Evolutionary conservation across 2,797 vertebrate species (phyloP).

Genomic region (Steatocranus sp.): DNA sequence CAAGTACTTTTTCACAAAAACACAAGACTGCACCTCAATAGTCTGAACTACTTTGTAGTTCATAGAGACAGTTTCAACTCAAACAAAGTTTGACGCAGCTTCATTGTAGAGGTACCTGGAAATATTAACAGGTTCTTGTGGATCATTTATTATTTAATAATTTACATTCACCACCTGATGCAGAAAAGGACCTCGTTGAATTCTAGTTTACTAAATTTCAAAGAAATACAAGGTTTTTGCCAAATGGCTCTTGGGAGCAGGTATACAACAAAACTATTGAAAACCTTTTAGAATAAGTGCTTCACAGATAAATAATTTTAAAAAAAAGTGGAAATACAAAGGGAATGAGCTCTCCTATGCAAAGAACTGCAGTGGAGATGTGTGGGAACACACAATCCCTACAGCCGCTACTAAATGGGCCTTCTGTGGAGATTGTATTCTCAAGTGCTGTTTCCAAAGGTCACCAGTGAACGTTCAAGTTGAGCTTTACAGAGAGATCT

Average conservation of each 20-base stretch:
- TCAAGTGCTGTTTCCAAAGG: background rate
- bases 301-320: background rate
- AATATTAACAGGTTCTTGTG: background rate
- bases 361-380: background rate
- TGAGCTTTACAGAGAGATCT: background rate
- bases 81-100: background rate
- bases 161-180: background rate
- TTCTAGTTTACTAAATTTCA: background rate
- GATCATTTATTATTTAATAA: background rate
- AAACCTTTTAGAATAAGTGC: background rate
- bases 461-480: background rate
- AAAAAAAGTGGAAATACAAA: background rate
- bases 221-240: constrained; percentile 21
- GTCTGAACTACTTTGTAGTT: background rate
- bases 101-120: background rate
- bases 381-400: background rate
- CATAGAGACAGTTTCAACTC: background rate
- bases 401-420: background rate
- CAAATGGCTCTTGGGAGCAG: background rate
- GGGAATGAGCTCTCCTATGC: background rate
- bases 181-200: background rate
- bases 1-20: background rate
- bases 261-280: background rate
- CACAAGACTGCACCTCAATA: background rate
- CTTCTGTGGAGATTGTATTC: background rate